Evolutionary conservation across 2,113 vertebrate species (phyloP).

Genomic region (Misgurnus anguillicaudatus): DNA sequence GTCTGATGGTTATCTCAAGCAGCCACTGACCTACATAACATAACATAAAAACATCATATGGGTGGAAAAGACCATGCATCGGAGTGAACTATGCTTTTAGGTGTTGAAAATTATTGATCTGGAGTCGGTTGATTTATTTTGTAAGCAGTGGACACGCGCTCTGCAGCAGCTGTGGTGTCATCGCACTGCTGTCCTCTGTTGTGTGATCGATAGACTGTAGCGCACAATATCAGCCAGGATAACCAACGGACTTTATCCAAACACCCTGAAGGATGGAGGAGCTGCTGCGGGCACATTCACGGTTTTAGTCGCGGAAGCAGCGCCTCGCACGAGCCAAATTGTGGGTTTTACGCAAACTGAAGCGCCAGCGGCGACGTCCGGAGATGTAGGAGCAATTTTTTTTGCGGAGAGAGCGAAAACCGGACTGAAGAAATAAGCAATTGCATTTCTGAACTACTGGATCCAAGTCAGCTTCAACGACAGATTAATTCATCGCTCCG

Average conservation of each 20-base stretch:
- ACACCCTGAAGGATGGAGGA: not conserved
- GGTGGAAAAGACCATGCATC: not conserved
- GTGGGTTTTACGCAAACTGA: not conserved
- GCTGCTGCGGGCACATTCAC: not conserved
- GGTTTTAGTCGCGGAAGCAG: not conserved
- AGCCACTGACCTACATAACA: conserved; percentile 18
- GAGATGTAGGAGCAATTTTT: conserved; percentile 8
- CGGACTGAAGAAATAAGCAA: not conserved
- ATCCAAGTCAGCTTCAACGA: not conserved
- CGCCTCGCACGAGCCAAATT: not conserved
- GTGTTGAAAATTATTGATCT: not conserved
- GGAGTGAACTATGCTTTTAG: not conserved
- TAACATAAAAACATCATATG: not conserved
- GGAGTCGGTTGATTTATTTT: conserved; percentile 6
- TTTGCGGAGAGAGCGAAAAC: conserved; percentile 28
- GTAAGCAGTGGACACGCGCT: conserved; percentile 14
- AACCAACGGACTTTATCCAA: not conserved
- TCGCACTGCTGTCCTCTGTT: not conserved
- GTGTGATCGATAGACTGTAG: conserved; percentile 40
- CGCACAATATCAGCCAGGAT: not conserved
- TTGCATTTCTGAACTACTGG: not conserved
- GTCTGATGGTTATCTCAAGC: not conserved
- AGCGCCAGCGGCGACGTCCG: conserved; percentile 12
- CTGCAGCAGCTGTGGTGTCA: conserved; percentile 4
- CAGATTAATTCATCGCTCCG: not conserved